Evolutionary conservation across 1,140 invertebrate species (phyloP), one percentile per base, ranked within the genome.

Genomic region (Drosophila ohnishii): DNA sequence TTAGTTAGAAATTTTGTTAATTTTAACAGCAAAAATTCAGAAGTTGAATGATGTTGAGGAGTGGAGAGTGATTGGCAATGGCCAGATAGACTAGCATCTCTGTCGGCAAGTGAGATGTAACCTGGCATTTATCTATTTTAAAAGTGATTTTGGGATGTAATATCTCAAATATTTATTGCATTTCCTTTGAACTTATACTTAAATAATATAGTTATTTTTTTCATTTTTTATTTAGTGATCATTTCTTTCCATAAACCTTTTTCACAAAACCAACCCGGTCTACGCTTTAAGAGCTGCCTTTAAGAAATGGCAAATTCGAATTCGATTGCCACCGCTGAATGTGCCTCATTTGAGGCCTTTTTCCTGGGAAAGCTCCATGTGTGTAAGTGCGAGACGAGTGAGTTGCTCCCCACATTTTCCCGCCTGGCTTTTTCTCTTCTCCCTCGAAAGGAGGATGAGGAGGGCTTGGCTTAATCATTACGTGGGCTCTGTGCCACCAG

Each of bases 401-500:
- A 13, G 37, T 63, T 61, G 62, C 19, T 30, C 5, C 39, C 34
- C 34, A 16, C 53, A 40, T 25, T 56, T 55, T 40, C 13, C 32
- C 30, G n/a, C 16, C 40, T 14, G 37, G 14, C 44, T 25, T 35
- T 55, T 42, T 30, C 13, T 5, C 19, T 19, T 1, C 19, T 19
- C 19, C 19, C 19, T 25, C 44, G 28, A 48, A 53, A 45, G 37
- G 44, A 32, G 10, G 22, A 19, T 22, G 45, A 44, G 30, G 51
- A 53, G 53, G 74, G 59, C 60, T 75, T 78, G 74, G 70, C 69
- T 86, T 75, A 82, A 85, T 85, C 74, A 85, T 86, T 86, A 75
- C 74, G 70, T 9, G 47, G 69, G 69, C 78, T 55, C 34, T 48
- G 13, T 35, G 25, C 51, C 45, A 34, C 35, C 34, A 55, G 42